Evolutionary conservation across 1,140 invertebrate genomes (phyloP).

Genomic region (Drosophila pruinosa): DNA sequence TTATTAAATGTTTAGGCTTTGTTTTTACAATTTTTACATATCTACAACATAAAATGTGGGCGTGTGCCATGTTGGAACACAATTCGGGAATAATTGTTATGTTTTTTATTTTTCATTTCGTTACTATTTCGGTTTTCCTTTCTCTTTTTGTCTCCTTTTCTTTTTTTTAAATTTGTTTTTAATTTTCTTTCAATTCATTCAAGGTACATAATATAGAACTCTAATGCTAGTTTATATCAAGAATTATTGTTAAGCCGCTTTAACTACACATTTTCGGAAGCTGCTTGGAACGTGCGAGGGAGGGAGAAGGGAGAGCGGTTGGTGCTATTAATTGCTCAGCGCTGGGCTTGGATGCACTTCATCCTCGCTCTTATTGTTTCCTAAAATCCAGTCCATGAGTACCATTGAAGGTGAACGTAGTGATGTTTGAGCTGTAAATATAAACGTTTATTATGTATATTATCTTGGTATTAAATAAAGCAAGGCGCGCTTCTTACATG

Average conservation of each 20-base stretch:
- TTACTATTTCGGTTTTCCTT: conserved; percentile 7
- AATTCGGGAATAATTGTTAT: conserved; percentile 36
- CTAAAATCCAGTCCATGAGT: conserved; percentile 90
- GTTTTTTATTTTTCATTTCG: conserved; percentile 10
- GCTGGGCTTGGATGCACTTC: conserved; percentile 12
- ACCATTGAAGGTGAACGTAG: conserved; percentile 89
- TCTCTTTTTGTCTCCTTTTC: background rate
- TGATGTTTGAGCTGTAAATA: conserved; percentile 86
- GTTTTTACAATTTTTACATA: conserved; percentile 75
- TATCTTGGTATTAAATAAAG: too few species aligned
- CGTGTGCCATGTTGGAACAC: conserved; percentile 14
- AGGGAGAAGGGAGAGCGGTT: background rate
- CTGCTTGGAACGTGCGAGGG: conserved; percentile 1
- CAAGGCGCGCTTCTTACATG: too few species aligned
- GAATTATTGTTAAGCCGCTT: conserved; percentile 22
- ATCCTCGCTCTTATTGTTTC: conserved; percentile 82
- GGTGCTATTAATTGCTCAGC: background rate
- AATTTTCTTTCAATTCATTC: conserved; percentile 20
- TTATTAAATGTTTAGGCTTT: conserved; percentile 29
- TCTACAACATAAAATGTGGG: conserved; percentile 71
- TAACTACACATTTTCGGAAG: background rate
- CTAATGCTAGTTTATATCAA: conserved; percentile 34
- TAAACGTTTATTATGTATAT: too few species aligned
- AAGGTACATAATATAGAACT: conserved; percentile 69
- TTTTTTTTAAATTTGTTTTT: background rate